These are phyloP conservation scores for Steinernema carpocapsae DNA, from an alignment of 2,888 invertebrate genomes.

Conservation along the genomic window DNA sequence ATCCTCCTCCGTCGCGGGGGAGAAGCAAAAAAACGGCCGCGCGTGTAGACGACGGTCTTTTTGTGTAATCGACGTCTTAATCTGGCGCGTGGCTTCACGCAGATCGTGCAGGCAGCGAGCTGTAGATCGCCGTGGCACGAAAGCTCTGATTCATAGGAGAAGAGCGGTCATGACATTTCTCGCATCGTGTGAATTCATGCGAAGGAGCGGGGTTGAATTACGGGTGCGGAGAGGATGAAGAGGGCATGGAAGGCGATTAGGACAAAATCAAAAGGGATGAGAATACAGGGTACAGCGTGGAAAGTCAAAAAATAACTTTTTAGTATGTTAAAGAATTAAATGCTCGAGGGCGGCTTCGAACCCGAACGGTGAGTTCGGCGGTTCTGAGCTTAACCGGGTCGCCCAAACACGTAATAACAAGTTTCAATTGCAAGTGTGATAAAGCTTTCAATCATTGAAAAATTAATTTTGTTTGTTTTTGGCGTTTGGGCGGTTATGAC, in stretches of 20 bases:
- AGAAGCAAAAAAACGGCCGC: background rate
- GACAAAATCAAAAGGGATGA: background rate
- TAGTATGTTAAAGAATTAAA: no score
- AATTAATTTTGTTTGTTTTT: no score
- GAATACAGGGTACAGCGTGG: no score
- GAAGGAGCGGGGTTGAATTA: constrained; percentile 19
- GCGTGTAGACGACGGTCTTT: background rate
- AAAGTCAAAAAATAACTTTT: no score
- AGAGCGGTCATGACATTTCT: background rate
- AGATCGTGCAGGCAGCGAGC: constrained; percentile 8
- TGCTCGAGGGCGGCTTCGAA: no score
- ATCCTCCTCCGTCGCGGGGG: no score
- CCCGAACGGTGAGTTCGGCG: no score
- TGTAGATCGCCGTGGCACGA: background rate
- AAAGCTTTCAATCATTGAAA: no score
- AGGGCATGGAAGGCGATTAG: constrained; percentile 24
- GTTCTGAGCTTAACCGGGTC: no score
- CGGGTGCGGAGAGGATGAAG: background rate
- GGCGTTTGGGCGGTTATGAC: no score
- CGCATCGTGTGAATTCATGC: background rate
- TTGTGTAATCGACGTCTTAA: constrained; percentile 31
- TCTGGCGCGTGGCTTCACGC: constrained; percentile 28
- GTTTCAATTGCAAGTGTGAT: no score
- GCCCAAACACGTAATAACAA: no score
- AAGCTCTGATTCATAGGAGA: constrained; percentile 23